Percentiles rank a stretch among this genome's conserved stretches.
phyloP scores from a whole-genome alignment of 2,797 vertebrate genomes.

The Muscicapa comitata region DNA sequence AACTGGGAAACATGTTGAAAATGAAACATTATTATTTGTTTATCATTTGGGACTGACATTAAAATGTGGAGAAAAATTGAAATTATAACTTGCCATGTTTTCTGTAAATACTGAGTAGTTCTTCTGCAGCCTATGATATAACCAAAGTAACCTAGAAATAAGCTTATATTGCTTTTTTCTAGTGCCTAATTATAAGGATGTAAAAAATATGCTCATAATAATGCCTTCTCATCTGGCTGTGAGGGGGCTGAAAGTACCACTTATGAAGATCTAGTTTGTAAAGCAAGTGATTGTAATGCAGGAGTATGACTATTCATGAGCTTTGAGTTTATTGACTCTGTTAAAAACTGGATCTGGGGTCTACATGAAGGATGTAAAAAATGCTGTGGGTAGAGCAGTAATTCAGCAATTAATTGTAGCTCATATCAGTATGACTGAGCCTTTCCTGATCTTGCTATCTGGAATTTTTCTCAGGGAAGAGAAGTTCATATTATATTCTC shows the following conservation, averaged over 20 bases:
- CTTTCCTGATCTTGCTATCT: neutral
- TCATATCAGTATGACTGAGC: neutral
- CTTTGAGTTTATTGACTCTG: neutral
- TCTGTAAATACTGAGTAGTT: slow-evolving; percentile 3
- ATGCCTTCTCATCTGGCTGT: slow-evolving; percentile 8
- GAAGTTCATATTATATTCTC: neutral
- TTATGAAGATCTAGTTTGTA: slow-evolving; percentile 17
- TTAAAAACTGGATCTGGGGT: neutral
- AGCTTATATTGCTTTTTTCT: slow-evolving; percentile 13
- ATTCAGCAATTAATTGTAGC: neutral
- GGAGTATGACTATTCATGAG: slow-evolving; percentile 26
- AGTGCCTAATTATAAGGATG: slow-evolving; percentile 39
- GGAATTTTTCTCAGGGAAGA: neutral
- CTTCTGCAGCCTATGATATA: neutral
- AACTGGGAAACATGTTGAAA: neutral
- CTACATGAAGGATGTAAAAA: neutral
- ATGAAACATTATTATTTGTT: slow-evolving; percentile 7
- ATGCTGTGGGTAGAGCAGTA: neutral
- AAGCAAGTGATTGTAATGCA: slow-evolving; percentile 1
- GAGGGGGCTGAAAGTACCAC: slow-evolving; percentile 38
- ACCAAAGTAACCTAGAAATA: slow-evolving; percentile 12
- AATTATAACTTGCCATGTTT: slow-evolving; percentile 7
- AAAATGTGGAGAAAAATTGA: neutral
- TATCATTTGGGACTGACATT: neutral
- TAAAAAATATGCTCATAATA: slow-evolving; percentile 41